Percentiles rank a stretch among this genome's conserved stretches.
phyloP scores from a whole-genome alignment of 2,888 invertebrate genomes.

The Rosalia funebris region DNA sequence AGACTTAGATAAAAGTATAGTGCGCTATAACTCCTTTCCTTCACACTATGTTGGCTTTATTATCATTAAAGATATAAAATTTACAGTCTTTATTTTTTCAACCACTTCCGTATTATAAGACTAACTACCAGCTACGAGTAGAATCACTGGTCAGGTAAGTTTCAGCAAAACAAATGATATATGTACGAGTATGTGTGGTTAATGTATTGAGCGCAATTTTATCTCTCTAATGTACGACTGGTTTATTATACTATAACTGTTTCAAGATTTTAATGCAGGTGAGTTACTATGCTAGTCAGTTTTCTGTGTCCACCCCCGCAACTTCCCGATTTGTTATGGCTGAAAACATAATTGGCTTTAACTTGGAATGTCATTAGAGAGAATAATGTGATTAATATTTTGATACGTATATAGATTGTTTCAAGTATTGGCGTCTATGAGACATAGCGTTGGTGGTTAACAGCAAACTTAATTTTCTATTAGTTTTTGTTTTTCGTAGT shows the following conservation, averaged over 20 bases:
- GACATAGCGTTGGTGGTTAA: no score
- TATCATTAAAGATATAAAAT: conserved; percentile 40
- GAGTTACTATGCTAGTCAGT: conserved; percentile 33
- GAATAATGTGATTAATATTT: conserved; percentile 6
- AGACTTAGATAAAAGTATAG: not conserved
- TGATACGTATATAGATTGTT: conserved; percentile 3
- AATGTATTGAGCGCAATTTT: conserved; percentile 49
- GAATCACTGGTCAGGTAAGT: conserved; percentile 43
- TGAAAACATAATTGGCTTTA: conserved; percentile 13
- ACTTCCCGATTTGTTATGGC: conserved; percentile 20
- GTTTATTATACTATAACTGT: conserved; percentile 45
- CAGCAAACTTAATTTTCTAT: no score
- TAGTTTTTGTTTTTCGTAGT: no score
- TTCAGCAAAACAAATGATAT: conserved; percentile 44
- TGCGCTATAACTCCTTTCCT: conserved; percentile 32
- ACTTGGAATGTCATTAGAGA: conserved; percentile 1
- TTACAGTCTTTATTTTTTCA: conserved; percentile 42
- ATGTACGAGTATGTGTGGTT: conserved; percentile 44
- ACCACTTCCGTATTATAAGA: conserved; percentile 45
- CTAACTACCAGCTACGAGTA: conserved; percentile 34
- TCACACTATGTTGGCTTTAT: conserved; percentile 41
- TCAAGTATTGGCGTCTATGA: no score
- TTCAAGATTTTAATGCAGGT: conserved; percentile 37
- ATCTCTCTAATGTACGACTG: conserved; percentile 41
- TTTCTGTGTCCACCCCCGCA: conserved; percentile 38